Evolutionary conservation across 92 coral and sea anemone genomes (phyloP).

Genomic region (Zoanthus sociatus): DNA sequence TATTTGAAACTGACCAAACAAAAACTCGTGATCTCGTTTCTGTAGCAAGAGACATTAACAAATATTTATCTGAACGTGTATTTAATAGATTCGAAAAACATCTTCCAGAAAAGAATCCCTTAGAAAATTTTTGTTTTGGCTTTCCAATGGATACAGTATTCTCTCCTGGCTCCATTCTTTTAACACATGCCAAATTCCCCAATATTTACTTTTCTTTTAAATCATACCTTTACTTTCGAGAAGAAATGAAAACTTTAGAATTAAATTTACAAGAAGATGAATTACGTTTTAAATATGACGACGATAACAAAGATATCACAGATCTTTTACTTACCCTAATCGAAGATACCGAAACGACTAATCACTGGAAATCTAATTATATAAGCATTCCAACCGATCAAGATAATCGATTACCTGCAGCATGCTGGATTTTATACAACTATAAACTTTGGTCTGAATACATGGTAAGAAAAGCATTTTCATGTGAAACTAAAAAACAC

Average conservation of each 20-base stretch:
- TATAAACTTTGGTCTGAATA: not conserved
- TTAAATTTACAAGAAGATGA: not conserved
- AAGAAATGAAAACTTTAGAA: not conserved
- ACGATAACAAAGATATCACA: not conserved
- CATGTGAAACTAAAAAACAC: not conserved
- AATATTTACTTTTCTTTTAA: not conserved
- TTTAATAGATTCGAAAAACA: not conserved
- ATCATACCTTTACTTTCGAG: not conserved
- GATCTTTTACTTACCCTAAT: not conserved
- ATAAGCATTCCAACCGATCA: not conserved
- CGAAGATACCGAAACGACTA: not conserved
- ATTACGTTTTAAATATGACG: not conserved
- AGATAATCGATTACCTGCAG: not conserved
- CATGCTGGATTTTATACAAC: not conserved
- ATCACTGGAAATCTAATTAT: not conserved
- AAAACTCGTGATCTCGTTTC: not conserved
- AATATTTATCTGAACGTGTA: not conserved
- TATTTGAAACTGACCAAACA: not conserved
- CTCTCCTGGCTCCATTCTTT: not conserved
- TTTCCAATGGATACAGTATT: not conserved
- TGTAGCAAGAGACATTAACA: not conserved
- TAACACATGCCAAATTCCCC: not conserved
- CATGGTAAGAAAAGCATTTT: not conserved
- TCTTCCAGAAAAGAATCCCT: not conserved
- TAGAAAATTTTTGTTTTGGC: not conserved